Evolutionary conservation across 2,797 vertebrate genomes (phyloP).

Genomic region (Danio choprae): DNA sequence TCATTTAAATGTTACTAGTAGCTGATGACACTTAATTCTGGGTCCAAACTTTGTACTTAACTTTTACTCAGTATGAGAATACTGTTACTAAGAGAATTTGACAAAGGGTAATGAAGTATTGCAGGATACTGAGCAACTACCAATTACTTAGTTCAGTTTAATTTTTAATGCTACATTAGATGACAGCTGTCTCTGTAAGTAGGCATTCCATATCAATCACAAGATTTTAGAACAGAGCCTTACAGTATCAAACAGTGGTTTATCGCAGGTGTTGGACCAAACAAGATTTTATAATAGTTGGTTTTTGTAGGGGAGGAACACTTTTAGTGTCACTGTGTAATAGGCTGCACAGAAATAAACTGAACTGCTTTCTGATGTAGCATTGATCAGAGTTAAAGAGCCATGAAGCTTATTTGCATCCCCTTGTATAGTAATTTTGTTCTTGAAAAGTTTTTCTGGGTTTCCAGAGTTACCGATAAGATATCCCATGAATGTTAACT

Average conservation of each 20-base stretch:
- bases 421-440: constrained; percentile 39
- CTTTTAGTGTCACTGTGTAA: constrained; percentile 51
- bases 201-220: background rate
- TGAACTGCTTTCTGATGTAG: constrained; percentile 34
- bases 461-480: constrained; percentile 19
- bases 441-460: constrained; percentile 22
- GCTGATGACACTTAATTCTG: no score
- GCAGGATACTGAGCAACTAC: no score
- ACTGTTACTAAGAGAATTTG: no score
- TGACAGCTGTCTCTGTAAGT: background rate
- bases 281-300: background rate
- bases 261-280: constrained; percentile 14
- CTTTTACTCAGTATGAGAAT: no score
- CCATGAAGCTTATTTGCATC: constrained; percentile 31
- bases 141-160: no score
- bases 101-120: no score
- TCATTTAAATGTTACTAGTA: no score
- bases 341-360: constrained; percentile 63
- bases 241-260: background rate
- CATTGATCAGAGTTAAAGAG: constrained; percentile 32
- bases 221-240: background rate
- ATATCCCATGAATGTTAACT: constrained; percentile 51
- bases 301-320: constrained; percentile 37
- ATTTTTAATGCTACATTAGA: no score
- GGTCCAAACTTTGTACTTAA: no score